Base-by-base conservation (phyloP, 2,113 vertebrate species). In the Ptychochromis oligacanthus region DNA sequence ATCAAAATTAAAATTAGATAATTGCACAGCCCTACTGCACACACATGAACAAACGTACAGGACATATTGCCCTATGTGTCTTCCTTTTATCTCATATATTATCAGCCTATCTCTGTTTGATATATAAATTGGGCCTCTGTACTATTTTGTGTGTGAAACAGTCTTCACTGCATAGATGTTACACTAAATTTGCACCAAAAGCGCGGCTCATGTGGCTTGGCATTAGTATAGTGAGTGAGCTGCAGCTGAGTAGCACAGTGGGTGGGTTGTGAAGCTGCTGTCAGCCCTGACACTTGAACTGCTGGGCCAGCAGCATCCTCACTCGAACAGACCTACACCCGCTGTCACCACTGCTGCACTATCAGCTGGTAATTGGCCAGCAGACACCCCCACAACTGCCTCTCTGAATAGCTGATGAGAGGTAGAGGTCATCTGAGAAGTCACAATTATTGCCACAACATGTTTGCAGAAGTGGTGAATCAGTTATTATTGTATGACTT, bases 241-340 rank as follows among this genome's bases (percentile, higher is more conserved):
- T 77, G 79, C 77, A 83, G 60, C 81, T 52, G 79, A 86, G 85
- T 58, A 76, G 64, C 13, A 7, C 65, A 76, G 87, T 72, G 28
- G 59, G 80, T 31, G 85, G 77, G 60, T 67, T 76, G 59, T 55
- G 75, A 18, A 60, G 76, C 70, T 79, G 77, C 88, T 80, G 91
- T 93, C 90, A 92, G 79, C 77, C 64, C 81, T 91, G 87, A 87
- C 84, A 58, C 77, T 89, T n/a, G 55, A 89, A 91, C 62, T 87
- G 87, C 88, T 88, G 49, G 78, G 81, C 70, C 78, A 90, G 89
- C 92, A 92, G 81, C 87, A 83, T 86, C 88, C 75, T 81, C 83
- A 10, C 40, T 28, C 1, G 55, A 20, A 15, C 81, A 40, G 26
- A 59, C 60, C 46, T 70, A 77, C 80, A 86, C 84, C 64, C 46